A percentile compares a stretch with the other conserved stretches of the same genome.
phyloP scores from a whole-genome alignment of 1,140 invertebrate genomes.

The Brachionus manjavacas region DNA sequence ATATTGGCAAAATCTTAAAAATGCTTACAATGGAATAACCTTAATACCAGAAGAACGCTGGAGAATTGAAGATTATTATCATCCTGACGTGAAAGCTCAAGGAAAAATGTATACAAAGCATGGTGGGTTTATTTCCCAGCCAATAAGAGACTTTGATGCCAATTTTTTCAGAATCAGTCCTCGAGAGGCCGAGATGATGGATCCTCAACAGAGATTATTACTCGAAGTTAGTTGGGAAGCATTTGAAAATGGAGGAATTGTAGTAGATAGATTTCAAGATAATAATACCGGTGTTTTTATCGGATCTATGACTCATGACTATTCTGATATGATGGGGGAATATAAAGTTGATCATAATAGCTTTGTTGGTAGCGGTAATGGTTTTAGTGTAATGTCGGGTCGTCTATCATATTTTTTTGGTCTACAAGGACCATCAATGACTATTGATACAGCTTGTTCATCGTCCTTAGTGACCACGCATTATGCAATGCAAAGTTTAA shows the following conservation, averaged over 20 bases:
- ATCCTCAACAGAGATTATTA: background rate
- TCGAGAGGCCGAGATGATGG: background rate
- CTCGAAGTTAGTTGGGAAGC: background rate
- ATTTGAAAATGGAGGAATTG: background rate
- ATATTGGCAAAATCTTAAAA: conserved; percentile 45
- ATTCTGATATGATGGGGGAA: background rate
- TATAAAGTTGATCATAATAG: background rate
- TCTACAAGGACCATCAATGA: background rate
- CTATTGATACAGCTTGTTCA: conserved; percentile 23
- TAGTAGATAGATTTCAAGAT: background rate
- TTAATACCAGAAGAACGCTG: conserved; percentile 45
- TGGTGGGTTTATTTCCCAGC: conserved; percentile 44
- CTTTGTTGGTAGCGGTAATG: background rate
- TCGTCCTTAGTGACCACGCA: background rate
- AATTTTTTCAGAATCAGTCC: background rate
- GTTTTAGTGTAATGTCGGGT: conserved; percentile 30
- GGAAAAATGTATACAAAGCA: conserved; percentile 44
- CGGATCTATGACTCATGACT: background rate
- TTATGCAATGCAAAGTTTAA: background rate
- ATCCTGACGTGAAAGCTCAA: conserved; percentile 42
- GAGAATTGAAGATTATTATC: conserved; percentile 43
- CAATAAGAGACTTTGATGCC: background rate
- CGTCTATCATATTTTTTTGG: background rate
- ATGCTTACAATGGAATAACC: conserved; percentile 46
- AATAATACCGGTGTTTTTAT: background rate